Evolutionary conservation across 2,888 invertebrate genomes (phyloP), one percentile per base, ranked within the genome.

Genomic region (Crocallis elinguaria): DNA sequence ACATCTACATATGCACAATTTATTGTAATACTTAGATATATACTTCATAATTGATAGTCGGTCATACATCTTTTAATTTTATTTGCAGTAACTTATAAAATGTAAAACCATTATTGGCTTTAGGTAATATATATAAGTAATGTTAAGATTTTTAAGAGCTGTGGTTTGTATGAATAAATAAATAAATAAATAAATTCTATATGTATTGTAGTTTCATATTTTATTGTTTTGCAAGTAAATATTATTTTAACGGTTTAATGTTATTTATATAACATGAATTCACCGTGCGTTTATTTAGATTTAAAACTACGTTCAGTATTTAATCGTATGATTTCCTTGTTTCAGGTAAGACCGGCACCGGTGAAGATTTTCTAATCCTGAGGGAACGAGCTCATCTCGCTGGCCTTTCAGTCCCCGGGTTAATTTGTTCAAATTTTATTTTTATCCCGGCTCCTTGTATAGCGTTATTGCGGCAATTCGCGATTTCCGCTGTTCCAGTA

Each of bases 401-500:
- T 38, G 16, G 19, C 37, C 27, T 27, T 46, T 48, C 53, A 45
- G 44, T 36, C 51, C 42, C 37, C 44, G 52, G 36, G 50, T 54
- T 61, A 57, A 59, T 62, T 68, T 61, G 58, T 67, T 53, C 51
- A 57, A 71, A 70, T 73, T 68, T 67, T 67, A 70, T 75, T 78
- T 75, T 75, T 75, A 76, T 73, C 64, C 35, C 19, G 13, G 14
- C 73, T 72, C 62, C 68, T 68, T 60, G 38, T 71, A 64, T 64
- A 61, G 68, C 69, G 67, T 73, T 78, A 77, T 80, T 79, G 75
- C 65, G 72, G 69, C 75, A 77, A 75, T 80, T 73, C 69, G 69
- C 72, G 69, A 79, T 78, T 80, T 74, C 69, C 73, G 64, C 69
- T 71, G 69, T 75, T 73, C 71, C 67, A 69, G 66, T 75, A 67